Conservation (phyloP, 2,888 invertebrate genomes). For the Trypoxylon attenuatum region DNA sequence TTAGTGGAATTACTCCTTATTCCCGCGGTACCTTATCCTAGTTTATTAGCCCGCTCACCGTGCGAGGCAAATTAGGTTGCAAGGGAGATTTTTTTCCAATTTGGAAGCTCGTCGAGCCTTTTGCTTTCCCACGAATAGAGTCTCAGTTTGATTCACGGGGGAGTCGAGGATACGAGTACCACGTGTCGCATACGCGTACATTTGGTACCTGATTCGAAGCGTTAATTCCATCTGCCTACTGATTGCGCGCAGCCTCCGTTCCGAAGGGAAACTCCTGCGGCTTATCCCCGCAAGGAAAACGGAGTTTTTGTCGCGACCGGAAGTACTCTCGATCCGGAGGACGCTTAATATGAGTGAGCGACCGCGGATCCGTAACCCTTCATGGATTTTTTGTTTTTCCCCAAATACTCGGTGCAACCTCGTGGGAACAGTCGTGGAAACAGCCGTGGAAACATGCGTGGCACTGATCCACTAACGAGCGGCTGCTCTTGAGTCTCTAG, state of each 20-base stretch:
- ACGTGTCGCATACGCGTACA: conserved; percentile 10
- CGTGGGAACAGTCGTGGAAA: conserved; percentile 71
- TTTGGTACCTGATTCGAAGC: conserved; percentile 48
- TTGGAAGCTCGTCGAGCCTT: neutral
- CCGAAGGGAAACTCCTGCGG: conserved; percentile 25
- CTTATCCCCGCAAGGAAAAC: conserved; percentile 39
- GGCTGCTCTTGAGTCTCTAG: neutral
- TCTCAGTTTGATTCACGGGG: neutral
- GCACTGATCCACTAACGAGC: conserved; percentile 15
- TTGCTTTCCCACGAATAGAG: conserved; percentile 36
- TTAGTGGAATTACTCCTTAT: neutral
- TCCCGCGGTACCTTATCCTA: neutral
- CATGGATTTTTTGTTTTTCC: conserved; percentile 62
- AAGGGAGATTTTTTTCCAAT: neutral
- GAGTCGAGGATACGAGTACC: conserved; percentile 7
- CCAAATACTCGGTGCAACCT: conserved; percentile 61
- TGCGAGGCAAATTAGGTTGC: conserved; percentile 23
- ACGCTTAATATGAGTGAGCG: conserved; percentile 16
- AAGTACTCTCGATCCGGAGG: conserved; percentile 54
- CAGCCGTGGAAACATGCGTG: conserved; percentile 55
- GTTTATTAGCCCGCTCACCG: conserved; percentile 5
- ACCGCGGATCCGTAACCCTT: conserved; percentile 59
- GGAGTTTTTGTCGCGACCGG: conserved; percentile 57
- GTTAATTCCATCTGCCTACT: conserved; percentile 43
- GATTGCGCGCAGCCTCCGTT: conserved; percentile 18